Conservation (phyloP, 1,140 invertebrate genomes). For the Drosophila sucinea region DNA sequence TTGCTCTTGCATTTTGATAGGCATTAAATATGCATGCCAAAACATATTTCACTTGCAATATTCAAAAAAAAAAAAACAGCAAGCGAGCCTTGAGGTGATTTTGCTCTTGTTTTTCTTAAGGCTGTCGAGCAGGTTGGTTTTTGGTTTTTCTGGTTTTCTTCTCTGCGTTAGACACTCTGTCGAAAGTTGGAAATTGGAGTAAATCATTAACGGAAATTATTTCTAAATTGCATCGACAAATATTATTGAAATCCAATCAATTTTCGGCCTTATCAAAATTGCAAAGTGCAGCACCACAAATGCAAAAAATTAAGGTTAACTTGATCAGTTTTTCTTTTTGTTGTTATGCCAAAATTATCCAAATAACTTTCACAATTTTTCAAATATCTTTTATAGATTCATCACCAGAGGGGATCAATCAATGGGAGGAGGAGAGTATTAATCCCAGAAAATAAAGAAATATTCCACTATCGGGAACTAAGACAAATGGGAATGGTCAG, state of each 20-base stretch:
- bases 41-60: slow-evolving; percentile 72
- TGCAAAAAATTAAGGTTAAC: neutral
- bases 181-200: slow-evolving; percentile 31
- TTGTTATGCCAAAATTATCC: neutral
- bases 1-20: slow-evolving; percentile 50
- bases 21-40: slow-evolving; percentile 75
- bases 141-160: slow-evolving; percentile 20
- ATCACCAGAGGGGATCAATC: neutral
- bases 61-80: slow-evolving; percentile 24
- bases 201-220: slow-evolving; percentile 19
- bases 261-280: slow-evolving; percentile 1
- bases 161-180: slow-evolving; percentile 35
- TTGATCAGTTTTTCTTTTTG: slow-evolving; percentile 6
- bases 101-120: slow-evolving; percentile 17
- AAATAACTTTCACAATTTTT: slow-evolving; percentile 12
- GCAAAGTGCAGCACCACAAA: neutral
- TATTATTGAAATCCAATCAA: slow-evolving; percentile 13
- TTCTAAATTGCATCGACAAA: slow-evolving; percentile 17
- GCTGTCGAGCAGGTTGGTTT: neutral
- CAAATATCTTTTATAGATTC: neutral
- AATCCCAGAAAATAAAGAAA: no score
- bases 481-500: no score
- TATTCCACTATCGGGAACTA: no score
- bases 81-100: slow-evolving; percentile 30
- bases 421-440: no score